Evolutionary conservation across 64 coral and sea anemone species (phyloP).

Genomic region (Pachyseris speciosa): DNA sequence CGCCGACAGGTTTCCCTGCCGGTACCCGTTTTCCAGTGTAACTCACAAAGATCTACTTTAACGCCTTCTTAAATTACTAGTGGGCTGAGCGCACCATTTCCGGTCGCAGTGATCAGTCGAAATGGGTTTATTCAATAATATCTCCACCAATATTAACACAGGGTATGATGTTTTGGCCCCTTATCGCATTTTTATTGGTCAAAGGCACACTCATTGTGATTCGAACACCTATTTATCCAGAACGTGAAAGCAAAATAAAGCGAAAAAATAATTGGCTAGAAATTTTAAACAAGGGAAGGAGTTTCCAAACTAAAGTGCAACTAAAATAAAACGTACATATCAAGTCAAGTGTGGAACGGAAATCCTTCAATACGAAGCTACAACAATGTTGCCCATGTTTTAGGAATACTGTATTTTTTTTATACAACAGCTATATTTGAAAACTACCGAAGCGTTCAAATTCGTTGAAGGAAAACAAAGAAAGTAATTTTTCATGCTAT

Average conservation of each 20-base stretch:
- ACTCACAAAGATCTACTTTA: background rate
- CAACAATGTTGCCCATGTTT: background rate
- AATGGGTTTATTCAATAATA: background rate
- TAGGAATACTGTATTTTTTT: background rate
- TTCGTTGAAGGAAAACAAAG: background rate
- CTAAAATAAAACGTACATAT: background rate
- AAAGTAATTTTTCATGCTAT: background rate
- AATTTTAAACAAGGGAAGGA: background rate
- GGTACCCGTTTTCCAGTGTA: constrained; percentile 25
- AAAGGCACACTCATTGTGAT: no score
- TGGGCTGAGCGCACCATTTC: background rate
- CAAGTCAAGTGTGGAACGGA: background rate
- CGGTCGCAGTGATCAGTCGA: no score
- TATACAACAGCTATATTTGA: background rate
- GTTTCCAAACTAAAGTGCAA: background rate
- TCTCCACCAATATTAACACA: background rate
- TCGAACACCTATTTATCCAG: background rate
- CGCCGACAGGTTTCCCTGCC: background rate
- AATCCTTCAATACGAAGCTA: background rate
- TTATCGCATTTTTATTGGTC: no score
- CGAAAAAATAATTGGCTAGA: background rate
- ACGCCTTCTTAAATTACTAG: background rate
- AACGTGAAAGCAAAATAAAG: background rate
- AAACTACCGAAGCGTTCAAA: background rate
- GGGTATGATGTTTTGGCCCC: background rate